Percentiles rank a stretch among this genome's conserved stretches.
These are phyloP conservation scores for Melanophora roralis DNA, from an alignment of 2,888 invertebrate genomes.

Conservation along the genomic window DNA sequence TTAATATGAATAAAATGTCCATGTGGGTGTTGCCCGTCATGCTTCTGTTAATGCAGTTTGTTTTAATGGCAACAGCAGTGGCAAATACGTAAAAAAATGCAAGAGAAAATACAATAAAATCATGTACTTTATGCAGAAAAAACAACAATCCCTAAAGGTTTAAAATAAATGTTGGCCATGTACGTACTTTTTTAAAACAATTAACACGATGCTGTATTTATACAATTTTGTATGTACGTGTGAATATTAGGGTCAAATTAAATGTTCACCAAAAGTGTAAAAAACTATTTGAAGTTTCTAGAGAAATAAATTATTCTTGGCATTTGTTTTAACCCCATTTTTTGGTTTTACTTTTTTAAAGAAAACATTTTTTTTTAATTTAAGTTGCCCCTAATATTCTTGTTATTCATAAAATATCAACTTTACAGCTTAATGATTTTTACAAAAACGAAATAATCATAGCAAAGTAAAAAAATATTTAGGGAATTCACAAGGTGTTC, in stretches of 20 bases:
- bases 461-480: background rate
- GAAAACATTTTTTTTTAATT: no score
- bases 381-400: background rate
- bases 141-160: constrained; percentile 50
- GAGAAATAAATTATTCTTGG: no score
- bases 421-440: constrained; percentile 15
- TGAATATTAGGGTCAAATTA: constrained; percentile 9
- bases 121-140: constrained; percentile 10
- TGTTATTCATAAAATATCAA: constrained; percentile 18
- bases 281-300: no score
- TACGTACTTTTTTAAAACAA: constrained; percentile 15
- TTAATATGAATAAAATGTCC: constrained; percentile 1
- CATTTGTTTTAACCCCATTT: no score
- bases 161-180: constrained; percentile 45
- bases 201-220: background rate
- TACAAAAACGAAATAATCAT: background rate
- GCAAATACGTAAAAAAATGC: constrained; percentile 37
- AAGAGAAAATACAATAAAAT: constrained; percentile 1
- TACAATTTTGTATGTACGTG: background rate
- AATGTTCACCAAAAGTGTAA: no score
- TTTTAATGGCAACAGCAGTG: constrained; percentile 54
- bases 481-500: no score
- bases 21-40: constrained; percentile 57
- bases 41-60: constrained; percentile 51
- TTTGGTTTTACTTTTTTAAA: no score